Percentiles rank a stretch among this genome's conserved stretches.
Conservation (phyloP, 2,888 invertebrate species). For the Tenthredo notha region DNA sequence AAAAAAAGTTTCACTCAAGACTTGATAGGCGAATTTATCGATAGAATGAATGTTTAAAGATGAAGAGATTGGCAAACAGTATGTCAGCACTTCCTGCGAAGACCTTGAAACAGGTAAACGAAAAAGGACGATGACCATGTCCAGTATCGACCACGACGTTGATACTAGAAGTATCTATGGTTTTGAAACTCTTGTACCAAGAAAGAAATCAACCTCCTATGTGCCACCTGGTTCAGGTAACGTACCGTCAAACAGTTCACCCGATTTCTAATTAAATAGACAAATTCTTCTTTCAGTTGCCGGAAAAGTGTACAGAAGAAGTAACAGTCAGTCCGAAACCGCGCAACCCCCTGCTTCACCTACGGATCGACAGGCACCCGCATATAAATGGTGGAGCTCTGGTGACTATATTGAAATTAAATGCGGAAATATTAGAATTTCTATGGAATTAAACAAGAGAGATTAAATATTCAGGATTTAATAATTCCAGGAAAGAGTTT, state of each 20-base stretch:
- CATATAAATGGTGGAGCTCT: constrained; percentile 59
- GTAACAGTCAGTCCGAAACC: constrained; percentile 4
- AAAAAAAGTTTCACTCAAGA: neutral
- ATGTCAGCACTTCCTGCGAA: constrained; percentile 54
- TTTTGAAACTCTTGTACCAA: constrained; percentile 75
- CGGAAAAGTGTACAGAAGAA: neutral
- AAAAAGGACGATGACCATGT: constrained; percentile 63
- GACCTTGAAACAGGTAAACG: constrained; percentile 55
- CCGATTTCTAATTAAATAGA: neutral
- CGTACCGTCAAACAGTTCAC: neutral
- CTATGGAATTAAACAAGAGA: neutral
- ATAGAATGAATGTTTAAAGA: constrained; percentile 19
- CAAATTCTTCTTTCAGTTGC: neutral
- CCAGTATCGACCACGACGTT: constrained; percentile 73
- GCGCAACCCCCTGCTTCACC: constrained; percentile 12
- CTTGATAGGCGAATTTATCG: neutral
- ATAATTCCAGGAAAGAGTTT: constrained; percentile 68
- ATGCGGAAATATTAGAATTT: neutral
- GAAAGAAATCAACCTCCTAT: constrained; percentile 64
- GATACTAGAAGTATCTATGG: constrained; percentile 78
- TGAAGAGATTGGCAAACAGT: neutral
- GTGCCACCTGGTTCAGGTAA: neutral
- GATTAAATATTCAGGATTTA: neutral
- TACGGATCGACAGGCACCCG: neutral
- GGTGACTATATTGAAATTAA: constrained; percentile 53